These are phyloP conservation scores for Phasianus colchicus DNA, from an alignment of 2,113 vertebrate genomes.

Conservation along the genomic window DNA sequence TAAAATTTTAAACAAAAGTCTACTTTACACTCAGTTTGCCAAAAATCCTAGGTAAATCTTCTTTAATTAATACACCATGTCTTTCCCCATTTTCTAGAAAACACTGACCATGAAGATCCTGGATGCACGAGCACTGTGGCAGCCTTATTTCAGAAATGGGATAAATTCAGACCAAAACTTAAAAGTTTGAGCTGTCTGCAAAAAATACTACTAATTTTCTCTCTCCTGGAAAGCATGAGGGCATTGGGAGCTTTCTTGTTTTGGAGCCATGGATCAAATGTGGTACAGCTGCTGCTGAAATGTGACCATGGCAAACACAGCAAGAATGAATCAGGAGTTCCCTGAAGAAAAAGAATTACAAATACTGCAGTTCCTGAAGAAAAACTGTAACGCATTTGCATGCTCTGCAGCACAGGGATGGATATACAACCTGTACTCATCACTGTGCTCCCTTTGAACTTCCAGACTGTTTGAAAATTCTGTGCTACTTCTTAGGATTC, in stretches of 20 bases:
- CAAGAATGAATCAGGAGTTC: not conserved
- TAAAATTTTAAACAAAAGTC: not conserved
- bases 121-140: rapidly evolving
- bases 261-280: not conserved
- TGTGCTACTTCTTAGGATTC: not conserved
- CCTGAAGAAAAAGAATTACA: not conserved
- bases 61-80: not conserved
- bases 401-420: not conserved
- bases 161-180: not conserved
- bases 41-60: not conserved
- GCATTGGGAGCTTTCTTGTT: not conserved
- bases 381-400: not conserved
- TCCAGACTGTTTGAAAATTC: not conserved
- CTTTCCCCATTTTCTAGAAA: not conserved
- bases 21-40: not conserved
- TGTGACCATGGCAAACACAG: not conserved
- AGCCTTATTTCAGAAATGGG: not conserved
- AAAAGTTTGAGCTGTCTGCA: not conserved
- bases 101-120: not conserved
- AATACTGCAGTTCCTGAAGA: not conserved
- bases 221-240: not conserved
- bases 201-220: not conserved
- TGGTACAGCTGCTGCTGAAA: not conserved
- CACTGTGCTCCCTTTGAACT: not conserved
- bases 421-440: no score